phyloP scores from a whole-genome alignment of 2,113 vertebrate species.

The Potamarius usumacintae region DNA sequence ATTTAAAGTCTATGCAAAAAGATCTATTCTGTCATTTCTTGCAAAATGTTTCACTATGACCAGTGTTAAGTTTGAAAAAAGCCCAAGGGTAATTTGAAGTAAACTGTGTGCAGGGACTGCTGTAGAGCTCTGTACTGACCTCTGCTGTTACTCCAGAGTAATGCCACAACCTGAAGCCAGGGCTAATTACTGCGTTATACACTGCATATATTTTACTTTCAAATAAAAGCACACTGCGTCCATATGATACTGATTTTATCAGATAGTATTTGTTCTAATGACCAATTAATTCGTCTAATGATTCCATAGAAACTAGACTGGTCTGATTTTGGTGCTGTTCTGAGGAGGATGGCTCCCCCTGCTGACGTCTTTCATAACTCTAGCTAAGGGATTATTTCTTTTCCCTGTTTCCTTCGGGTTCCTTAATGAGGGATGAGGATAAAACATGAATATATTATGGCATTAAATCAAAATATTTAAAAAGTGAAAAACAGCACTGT shows the following conservation, averaged over 20 bases:
- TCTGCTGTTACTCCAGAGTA: slow-evolving; percentile 44
- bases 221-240: background rate
- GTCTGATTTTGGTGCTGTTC: background rate
- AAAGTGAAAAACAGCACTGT: no score
- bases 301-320: background rate
- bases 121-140: slow-evolving; percentile 33
- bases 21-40: background rate
- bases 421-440: no score
- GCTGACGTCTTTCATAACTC: background rate
- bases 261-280: background rate
- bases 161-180: background rate
- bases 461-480: background rate
- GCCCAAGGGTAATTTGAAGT: background rate
- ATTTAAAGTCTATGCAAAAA: background rate
- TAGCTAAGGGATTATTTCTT: background rate
- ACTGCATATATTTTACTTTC: background rate
- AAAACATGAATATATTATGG: background rate
- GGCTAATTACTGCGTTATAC: background rate
- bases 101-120: background rate
- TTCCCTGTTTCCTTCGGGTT: background rate
- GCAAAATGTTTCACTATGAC: no score
- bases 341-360: background rate
- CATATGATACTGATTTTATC: background rate
- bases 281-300: background rate
- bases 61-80: background rate